phyloP scores from a whole-genome alignment of 2,888 invertebrate species.

The Meghimatium bilineatum region DNA sequence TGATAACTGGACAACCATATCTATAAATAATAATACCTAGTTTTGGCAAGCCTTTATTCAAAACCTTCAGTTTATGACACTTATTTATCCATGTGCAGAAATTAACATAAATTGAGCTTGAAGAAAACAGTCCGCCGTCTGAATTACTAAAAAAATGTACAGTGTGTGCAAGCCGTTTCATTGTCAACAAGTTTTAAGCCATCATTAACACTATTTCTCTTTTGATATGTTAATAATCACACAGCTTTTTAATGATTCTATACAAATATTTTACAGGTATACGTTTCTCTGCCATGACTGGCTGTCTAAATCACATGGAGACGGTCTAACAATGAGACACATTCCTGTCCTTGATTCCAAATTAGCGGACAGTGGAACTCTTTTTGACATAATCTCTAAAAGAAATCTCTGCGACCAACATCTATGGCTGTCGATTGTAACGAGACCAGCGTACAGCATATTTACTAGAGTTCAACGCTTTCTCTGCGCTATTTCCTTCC shows the following conservation, averaged over 20 bases:
- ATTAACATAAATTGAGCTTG: no score
- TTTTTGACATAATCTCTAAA: constrained; percentile 53
- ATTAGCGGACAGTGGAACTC: constrained; percentile 35
- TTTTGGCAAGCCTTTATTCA: no score
- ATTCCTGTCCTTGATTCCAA: constrained; percentile 50
- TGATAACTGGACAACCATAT: no score
- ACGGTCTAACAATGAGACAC: constrained; percentile 53
- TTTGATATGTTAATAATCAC: no score
- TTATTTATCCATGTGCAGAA: no score
- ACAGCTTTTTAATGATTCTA: background rate
- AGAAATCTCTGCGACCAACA: constrained; percentile 59
- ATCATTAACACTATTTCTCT: no score
- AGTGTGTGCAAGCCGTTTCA: no score
- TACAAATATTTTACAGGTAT: constrained; percentile 48
- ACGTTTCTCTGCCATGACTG: constrained; percentile 57
- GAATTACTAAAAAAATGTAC: no score
- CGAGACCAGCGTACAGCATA: constrained; percentile 55
- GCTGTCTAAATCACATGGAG: constrained; percentile 55
- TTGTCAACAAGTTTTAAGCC: no score
- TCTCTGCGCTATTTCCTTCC: constrained; percentile 54
- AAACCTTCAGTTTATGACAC: no score
- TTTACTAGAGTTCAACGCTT: constrained; percentile 61
- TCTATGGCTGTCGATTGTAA: constrained; percentile 58
- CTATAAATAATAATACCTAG: no score
- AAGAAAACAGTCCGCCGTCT: no score